phyloP scores from a whole-genome alignment of 2,888 invertebrate genomes.

The Dicranocentrus wangi region DNA sequence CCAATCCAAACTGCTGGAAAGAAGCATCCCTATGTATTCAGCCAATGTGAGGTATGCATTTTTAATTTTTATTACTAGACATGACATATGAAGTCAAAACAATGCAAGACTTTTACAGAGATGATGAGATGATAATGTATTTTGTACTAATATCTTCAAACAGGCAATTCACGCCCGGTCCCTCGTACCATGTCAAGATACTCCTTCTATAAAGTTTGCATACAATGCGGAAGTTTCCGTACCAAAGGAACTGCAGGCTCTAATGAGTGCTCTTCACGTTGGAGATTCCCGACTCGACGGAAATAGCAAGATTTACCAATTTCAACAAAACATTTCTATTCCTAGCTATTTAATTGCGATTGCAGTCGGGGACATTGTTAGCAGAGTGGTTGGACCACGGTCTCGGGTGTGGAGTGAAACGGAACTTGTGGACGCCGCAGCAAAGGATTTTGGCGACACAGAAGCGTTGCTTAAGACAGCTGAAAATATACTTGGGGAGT shows the following conservation, averaged over 20 bases:
- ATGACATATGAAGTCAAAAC: not conserved
- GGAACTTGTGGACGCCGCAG: slow-evolving; percentile 86
- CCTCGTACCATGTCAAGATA: slow-evolving; percentile 76
- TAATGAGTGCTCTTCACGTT: slow-evolving; percentile 89
- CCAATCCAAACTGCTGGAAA: slow-evolving; percentile 92
- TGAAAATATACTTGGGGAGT: slow-evolving; percentile 84
- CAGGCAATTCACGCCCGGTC: slow-evolving; percentile 67
- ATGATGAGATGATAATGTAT: not conserved
- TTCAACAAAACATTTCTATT: slow-evolving; percentile 86
- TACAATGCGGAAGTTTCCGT: slow-evolving; percentile 86
- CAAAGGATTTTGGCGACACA: slow-evolving; percentile 91
- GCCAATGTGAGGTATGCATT: slow-evolving; percentile 72
- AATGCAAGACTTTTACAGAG: not conserved
- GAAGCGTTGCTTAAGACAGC: slow-evolving; percentile 87
- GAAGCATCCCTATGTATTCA: slow-evolving; percentile 82
- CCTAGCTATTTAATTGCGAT: slow-evolving; percentile 93
- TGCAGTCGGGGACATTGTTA: slow-evolving; percentile 88
- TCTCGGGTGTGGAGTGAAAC: slow-evolving; percentile 93
- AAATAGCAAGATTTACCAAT: slow-evolving; percentile 75
- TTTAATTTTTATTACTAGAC: not conserved
- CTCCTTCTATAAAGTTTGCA: slow-evolving; percentile 90
- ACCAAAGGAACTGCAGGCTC: slow-evolving; percentile 83
- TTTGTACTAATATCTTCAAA: no score
- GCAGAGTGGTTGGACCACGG: slow-evolving; percentile 84
- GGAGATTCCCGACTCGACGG: slow-evolving; percentile 75